phyloP scores from a whole-genome alignment of 1,140 invertebrate genomes.

The Lepidurus arcticus region DNA sequence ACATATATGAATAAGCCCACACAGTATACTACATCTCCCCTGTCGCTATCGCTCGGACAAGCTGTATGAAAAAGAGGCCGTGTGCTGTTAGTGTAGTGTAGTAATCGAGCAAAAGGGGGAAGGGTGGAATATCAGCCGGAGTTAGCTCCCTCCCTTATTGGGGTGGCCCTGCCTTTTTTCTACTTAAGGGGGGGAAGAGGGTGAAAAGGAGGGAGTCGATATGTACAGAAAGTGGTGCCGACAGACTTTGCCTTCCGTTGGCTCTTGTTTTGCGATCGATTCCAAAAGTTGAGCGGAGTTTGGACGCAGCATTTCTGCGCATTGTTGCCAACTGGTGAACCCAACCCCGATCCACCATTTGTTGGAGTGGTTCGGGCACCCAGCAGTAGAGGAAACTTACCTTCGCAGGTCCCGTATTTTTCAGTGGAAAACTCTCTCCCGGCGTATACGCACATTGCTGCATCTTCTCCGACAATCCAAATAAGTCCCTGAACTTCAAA shows the following conservation, averaged over 20 bases:
- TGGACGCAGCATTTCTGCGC: background rate
- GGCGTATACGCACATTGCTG: background rate
- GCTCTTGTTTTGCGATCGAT: slow-evolving; percentile 10
- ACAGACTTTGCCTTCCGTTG: background rate
- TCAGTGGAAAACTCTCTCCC: slow-evolving; percentile 1
- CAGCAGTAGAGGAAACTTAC: background rate
- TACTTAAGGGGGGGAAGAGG: background rate
- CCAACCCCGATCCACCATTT: background rate
- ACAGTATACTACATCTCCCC: too few relatives aligned
- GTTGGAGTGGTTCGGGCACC: background rate
- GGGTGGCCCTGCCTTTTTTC: background rate
- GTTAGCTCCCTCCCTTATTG: background rate
- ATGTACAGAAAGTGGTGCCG: background rate
- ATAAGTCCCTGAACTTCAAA: too few relatives aligned
- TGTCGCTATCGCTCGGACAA: too few relatives aligned
- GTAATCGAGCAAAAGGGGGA: slow-evolving; percentile 13
- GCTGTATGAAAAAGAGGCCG: too few relatives aligned
- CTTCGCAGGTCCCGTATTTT: background rate
- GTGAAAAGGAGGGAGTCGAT: background rate
- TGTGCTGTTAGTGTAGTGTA: background rate
- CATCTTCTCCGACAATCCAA: too few relatives aligned
- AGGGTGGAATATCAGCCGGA: background rate
- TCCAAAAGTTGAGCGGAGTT: background rate
- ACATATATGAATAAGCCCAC: background rate
- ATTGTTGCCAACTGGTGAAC: background rate